Evolutionary conservation across 2,113 vertebrate species (phyloP), one percentile per base, ranked within the genome.

Genomic region (Forbesichthys papilliferus): DNA sequence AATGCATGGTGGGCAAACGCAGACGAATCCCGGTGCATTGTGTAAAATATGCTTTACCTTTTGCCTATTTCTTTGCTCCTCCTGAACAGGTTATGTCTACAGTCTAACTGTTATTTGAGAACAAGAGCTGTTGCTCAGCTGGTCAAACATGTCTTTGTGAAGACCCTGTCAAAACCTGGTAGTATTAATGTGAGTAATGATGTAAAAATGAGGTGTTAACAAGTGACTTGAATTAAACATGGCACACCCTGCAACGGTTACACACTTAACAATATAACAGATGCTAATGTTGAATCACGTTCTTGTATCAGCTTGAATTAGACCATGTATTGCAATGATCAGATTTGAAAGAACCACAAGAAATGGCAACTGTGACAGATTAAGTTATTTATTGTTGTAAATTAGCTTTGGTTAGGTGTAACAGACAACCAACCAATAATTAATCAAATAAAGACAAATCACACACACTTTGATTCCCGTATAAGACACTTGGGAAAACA

Each of bases 121-220:
- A 74, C 64, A 69, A 20, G 36, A 20, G 7, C 6, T 34, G 57
- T 51, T 56, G 61, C 59, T 87, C 84, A 81, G 82, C 85, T 76
- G 84, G 76, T 77, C 78, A 90, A 89, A 85, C 77, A 81, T 11
- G 0, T 4, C 61, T 20, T 0, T 75, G 69, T 80, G 84, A 81
- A 58, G 72, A 53, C n/a, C 56, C 63, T 18, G 56, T 66, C 71
- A 60, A 65, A 79, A 69, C 62, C 65, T 66, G 66, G 5, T 42
- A 8, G 73, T 55, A 75, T 85, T 79, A 80, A 60, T 1, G 7
- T 66, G 72, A 85, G 54, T 72, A 79, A 83, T 66, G 66, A 75
- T 66, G 46, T 69, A 73, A 78, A 82, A 69, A 77, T 64, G 69
- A 79, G 64, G 49, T 20, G 73, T 81, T 82, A 79, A 86, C 73